Evolutionary conservation across 2,113 vertebrate genomes (phyloP), one percentile per base, ranked within the genome.

Genomic region (Podiceps cristatus): DNA sequence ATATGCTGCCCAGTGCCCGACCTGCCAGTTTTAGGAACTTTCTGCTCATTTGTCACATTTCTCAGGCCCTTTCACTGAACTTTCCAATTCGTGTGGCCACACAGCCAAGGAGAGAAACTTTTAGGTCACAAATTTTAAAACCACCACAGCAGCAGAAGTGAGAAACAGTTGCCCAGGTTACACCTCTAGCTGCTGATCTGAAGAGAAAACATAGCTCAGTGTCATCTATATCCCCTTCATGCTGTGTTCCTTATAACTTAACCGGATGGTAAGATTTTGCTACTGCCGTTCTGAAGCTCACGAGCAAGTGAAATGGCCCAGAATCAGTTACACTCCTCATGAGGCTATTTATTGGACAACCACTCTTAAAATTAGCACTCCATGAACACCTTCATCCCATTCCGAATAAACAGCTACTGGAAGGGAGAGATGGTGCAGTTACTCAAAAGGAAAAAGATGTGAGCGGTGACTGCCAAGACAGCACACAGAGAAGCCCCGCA

Each of bases 241-340:
- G 23, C 7, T 3, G 5, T 6, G 8, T 24, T 29, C 27, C 20
- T 76, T 42, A 29, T 2, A 81, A 47, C 2, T 42, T 11, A 40
- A 85, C 40, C 0, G 0, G 3, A 49, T 0, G 0, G 31, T 8
- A 73, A 71, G 49, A 18, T 20, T 89, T 66, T 74, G 56, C 7
- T 67, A 8, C 6, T 44, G 68, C 42, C 52, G 16, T 40, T 83
- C 37, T 63, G 78, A 25, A 63, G 40, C 49, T 29, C 7, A 2
- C 0, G 3, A 69, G 67, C 63, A 66, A n/a, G n/a, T 42, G 17
- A 44, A 67, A 56, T 13, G 73, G 60, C 69, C 42, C 68, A 86
- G 27, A 45, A 40, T 58, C 2, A 4, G 11, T 14, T 53, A 55
- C 0, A 28, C 72, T 59, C 45, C 83, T 74, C 68, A 69, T 0